Evolutionary conservation across 2,113 vertebrate genomes (phyloP), one percentile per base, ranked within the genome.

Genomic region (Chaenocephalus aceratus): DNA sequence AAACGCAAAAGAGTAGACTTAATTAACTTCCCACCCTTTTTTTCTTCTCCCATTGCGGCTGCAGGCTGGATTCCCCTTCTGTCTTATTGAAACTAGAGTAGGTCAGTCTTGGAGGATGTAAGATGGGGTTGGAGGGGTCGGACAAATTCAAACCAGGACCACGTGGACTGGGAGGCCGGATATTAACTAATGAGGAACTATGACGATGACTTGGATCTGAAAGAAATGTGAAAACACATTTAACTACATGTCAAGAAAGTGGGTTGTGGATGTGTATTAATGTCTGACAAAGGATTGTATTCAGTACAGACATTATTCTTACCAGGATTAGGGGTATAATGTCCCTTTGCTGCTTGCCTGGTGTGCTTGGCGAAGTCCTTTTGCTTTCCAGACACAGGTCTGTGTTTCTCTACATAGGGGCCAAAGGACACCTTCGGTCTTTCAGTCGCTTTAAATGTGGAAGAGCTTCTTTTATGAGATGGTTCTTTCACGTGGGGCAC

Each of bases 281-380:
- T 4, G 36, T 72, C 9, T 69, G 12, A 34, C 5, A 23, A 41
- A 18, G 6, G 18, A n/a, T 58, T 56, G 45, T 56, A 15, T 61
- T 60, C 3, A 67, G 15, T 30, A 45, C 7, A 64, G 41, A 75
- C 23, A 78, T 59, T 62, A 0, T 10, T 82, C 71, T 82, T 84
- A 94, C 94, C 91, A 87, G 95, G 89, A 75, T 93, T 88, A 0
- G 93, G 90, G 13, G 89, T 87, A 74, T 94, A 94, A 86, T 83
- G 56, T 15, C 79, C 52, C 13, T 81, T 83, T 1, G 85, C 88
- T 57, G 36, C 26, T 13, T 83, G 83, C 49, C 82, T 77, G n/a
- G 14, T 26, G 45, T 54, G 87, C 67, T 64, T 86, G 48, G 87
- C 49, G 1, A 59, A 18, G 16, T 89, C 82, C 26, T 86, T 85